phyloP scores from a whole-genome alignment of 2,888 invertebrate genomes.

The Polyploca ridens region DNA sequence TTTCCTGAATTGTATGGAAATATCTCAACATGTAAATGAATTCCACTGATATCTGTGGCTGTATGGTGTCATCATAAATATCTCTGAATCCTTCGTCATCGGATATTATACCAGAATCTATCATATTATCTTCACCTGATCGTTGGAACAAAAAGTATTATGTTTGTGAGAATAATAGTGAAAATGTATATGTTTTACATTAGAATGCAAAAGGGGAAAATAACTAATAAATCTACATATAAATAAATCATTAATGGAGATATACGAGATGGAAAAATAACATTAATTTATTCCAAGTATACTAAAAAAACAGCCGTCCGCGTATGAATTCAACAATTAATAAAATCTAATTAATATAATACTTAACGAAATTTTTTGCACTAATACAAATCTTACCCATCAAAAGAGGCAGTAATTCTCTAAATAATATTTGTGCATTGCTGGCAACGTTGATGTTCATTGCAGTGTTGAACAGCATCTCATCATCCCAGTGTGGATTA shows the following conservation, averaged over 20 bases:
- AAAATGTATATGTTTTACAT: too few relatives aligned
- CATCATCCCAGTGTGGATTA: constrained; percentile 54
- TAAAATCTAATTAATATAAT: too few relatives aligned
- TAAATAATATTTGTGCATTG: constrained; percentile 41
- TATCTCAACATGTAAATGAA: constrained; percentile 41
- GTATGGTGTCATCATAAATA: constrained; percentile 34
- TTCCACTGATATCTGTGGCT: constrained; percentile 43
- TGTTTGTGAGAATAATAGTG: too few relatives aligned
- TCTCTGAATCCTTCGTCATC: constrained; percentile 37
- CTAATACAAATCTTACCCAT: constrained; percentile 55
- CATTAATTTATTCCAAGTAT: too few relatives aligned
- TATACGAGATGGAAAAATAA: too few relatives aligned
- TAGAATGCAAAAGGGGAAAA: neutral
- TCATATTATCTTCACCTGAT: constrained; percentile 44
- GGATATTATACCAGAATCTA: constrained; percentile 36
- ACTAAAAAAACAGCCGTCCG: too few relatives aligned
- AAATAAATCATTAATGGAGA: too few relatives aligned
- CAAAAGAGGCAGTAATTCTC: constrained; percentile 44
- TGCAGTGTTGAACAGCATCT: constrained; percentile 41
- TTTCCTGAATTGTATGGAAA: constrained; percentile 49
- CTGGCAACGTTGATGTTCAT: constrained; percentile 49
- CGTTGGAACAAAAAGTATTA: neutral
- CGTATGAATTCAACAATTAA: too few relatives aligned
- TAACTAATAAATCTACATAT: too few relatives aligned
- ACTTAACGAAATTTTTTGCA: too few relatives aligned